Evolutionary conservation across 2,888 invertebrate genomes (phyloP).

Genomic region (Zygothrica quintamaculata): DNA sequence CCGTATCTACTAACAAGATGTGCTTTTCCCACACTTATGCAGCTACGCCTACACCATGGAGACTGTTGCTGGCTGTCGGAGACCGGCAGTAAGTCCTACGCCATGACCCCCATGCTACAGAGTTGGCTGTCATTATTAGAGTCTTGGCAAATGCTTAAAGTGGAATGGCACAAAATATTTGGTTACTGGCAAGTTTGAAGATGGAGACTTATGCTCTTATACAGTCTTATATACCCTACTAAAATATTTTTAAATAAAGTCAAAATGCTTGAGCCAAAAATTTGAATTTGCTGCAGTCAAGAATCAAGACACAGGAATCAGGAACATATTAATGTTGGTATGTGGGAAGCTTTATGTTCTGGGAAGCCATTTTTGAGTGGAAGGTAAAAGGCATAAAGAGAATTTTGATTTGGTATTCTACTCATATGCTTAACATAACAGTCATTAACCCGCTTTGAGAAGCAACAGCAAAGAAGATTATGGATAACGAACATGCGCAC

Average conservation of each 20-base stretch:
- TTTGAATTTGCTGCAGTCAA: slow-evolving; percentile 24
- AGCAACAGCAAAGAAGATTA: background rate
- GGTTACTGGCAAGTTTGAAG: slow-evolving; percentile 39
- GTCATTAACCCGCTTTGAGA: slow-evolving; percentile 34
- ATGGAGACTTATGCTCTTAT: no score
- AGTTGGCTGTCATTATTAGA: slow-evolving; percentile 63
- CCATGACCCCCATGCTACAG: background rate
- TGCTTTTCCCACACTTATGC: slow-evolving; percentile 26
- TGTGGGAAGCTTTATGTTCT: slow-evolving; percentile 3
- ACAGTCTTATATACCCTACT: slow-evolving; percentile 38
- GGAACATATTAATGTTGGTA: slow-evolving; percentile 29
- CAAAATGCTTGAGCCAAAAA: slow-evolving; percentile 35
- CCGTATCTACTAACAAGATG: slow-evolving; percentile 28
- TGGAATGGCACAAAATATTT: slow-evolving; percentile 59
- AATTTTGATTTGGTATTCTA: slow-evolving; percentile 25
- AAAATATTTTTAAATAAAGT: slow-evolving; percentile 57
- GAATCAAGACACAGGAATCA: background rate
- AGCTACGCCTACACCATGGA: slow-evolving; percentile 1
- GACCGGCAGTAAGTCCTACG: slow-evolving; percentile 28
- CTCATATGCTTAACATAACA: slow-evolving; percentile 25
- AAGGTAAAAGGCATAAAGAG: slow-evolving; percentile 30
- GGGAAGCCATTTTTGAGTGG: slow-evolving; percentile 42
- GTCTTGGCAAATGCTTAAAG: slow-evolving; percentile 60
- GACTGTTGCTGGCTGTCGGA: background rate
- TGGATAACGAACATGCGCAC: slow-evolving; percentile 23